Evolutionary conservation across 2,113 vertebrate genomes (phyloP).

Genomic region (Halichoeres trimaculatus): DNA sequence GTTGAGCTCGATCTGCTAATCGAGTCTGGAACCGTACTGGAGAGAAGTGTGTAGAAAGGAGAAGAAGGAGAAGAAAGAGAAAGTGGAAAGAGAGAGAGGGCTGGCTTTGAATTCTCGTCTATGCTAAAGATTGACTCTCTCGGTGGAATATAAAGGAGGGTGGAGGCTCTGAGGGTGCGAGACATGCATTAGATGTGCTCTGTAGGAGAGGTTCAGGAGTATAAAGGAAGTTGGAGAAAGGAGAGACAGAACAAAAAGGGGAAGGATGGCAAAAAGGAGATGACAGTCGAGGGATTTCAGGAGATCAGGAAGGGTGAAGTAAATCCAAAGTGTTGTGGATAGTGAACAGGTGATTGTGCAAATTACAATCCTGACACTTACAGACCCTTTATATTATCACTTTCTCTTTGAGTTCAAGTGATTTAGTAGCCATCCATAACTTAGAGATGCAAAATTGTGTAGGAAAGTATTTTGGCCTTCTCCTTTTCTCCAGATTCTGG

Average conservation of each 20-base stretch:
- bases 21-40: neutral
- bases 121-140: constrained; percentile 10
- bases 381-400: too few species aligned
- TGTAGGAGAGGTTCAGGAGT: neutral
- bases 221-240: neutral
- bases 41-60: neutral
- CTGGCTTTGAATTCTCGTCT: neutral
- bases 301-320: neutral
- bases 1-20: constrained; percentile 26
- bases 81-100: neutral
- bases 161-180: neutral
- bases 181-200: constrained; percentile 8
- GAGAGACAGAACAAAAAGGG: too few species aligned
- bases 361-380: too few species aligned
- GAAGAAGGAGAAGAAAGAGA: neutral
- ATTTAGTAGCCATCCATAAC: too few species aligned
- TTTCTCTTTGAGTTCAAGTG: too few species aligned
- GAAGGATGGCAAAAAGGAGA: neutral
- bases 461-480: too few species aligned
- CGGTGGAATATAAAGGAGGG: constrained; percentile 16
- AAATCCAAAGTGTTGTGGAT: neutral
- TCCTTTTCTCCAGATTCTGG: too few species aligned
- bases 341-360: too few species aligned
- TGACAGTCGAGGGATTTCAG: too few species aligned
- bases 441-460: too few species aligned